Base-by-base conservation (phyloP, 2,113 vertebrate genomes). In the Dipodomys spectabilis region DNA sequence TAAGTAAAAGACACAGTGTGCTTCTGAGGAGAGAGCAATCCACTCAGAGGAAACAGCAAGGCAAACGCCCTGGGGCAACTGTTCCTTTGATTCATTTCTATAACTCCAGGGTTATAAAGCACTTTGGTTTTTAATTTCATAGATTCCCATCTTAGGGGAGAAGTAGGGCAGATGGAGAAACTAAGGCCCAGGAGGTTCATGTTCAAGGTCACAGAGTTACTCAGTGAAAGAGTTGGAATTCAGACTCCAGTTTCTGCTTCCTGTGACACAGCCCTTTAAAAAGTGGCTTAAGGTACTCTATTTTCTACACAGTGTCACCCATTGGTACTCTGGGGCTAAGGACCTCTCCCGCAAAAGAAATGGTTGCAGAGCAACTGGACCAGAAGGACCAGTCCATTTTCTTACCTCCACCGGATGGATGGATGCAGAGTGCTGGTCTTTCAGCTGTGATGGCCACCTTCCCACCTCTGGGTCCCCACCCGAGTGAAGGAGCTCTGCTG, bases 81-180 rank as follows among this genome's bases (percentile, higher is more conserved):
- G 53, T 71, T 65, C 77, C 44, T 0, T 11, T 9, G 13, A 45
- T 22, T 30, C 32, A 22, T 13, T 30, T 72, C 20, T 5, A 7
- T 30, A 35, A 60, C 3, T 9, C 28, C 45, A 32, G 69, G 32
- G 84, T 82, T 81, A 15, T 4, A 86, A 83, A 74, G 10, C 45
- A 32, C 69, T 7, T 4, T 8, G 10, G 18, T 19, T 68, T 39
- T 9, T 45, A 12, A 9, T 27, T 49, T 81, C 68, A 16, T 20
- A 73, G 80, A 30, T 45, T 7, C 23, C 57, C 4, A 32, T 25
- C 20, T 44, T 27, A 87, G 82, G 18, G 71, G 89, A 88, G 77
- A 78, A 44, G 74, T 23, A 30, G 45, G 32, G 60, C 16, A 67
- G 77, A 53, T 72, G 32, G 49, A 88, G 91, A 93, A 82, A 80